A percentile compares a stretch with the other conserved stretches of the same genome.
phyloP scores from a whole-genome alignment of 2,113 vertebrate species.

The Pterophyllum scalare region DNA sequence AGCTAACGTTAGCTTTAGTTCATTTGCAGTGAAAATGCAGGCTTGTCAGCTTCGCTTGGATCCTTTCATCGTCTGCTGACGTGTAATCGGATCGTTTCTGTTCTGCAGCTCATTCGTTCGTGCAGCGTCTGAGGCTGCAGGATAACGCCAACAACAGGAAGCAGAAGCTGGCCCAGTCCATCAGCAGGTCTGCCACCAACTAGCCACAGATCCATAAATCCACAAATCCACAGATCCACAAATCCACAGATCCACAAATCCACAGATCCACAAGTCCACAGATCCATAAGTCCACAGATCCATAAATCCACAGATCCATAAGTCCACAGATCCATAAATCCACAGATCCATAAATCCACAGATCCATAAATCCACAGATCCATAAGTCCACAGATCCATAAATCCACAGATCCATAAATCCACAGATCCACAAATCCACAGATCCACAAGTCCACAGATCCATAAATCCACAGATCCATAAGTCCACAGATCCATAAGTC shows the following conservation, averaged over 20 bases:
- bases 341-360: accelerated
- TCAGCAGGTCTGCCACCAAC: conserved; percentile 61
- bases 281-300: too few species aligned
- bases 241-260: accelerated
- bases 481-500: too few species aligned
- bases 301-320: too few species aligned
- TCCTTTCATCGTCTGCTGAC: neutral
- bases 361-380: too few species aligned
- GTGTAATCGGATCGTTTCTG: neutral
- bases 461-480: too few species aligned
- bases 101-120: conserved; percentile 68
- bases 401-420: too few species aligned
- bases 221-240: too few species aligned
- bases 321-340: too few species aligned
- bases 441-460: accelerated
- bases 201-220: neutral
- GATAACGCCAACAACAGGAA: conserved; percentile 78
- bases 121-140: conserved; percentile 77
- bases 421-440: accelerated
- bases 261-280: too few species aligned
- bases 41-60: neutral
- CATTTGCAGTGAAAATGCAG: too few species aligned
- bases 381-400: too few species aligned
- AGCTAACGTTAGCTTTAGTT: conserved; percentile 19
- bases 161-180: conserved; percentile 81